Percentiles rank a stretch among this genome's conserved stretches.
These are phyloP conservation scores for Melanitta fusca DNA, from an alignment of 2,797 vertebrate genomes.

Conservation along the genomic window DNA sequence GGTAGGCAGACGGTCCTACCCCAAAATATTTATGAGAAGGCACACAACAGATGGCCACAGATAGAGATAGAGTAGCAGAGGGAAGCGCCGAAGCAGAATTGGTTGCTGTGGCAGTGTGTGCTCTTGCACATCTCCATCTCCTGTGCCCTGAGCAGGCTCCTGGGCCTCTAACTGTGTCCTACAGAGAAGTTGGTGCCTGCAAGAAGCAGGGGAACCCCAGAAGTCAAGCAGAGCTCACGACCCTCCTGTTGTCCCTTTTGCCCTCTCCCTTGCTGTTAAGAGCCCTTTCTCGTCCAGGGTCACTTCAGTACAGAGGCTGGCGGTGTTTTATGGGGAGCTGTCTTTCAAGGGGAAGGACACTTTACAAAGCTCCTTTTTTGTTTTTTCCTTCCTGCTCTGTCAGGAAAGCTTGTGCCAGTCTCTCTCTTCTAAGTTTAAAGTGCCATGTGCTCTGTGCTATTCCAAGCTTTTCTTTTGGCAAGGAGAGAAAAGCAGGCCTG, in stretches of 20 bases:
- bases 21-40: background rate
- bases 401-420: background rate
- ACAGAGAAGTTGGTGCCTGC: background rate
- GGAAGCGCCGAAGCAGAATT: background rate
- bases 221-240: background rate
- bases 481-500: slow-evolving; percentile 35
- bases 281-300: background rate
- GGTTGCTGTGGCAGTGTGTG: accelerated
- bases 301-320: background rate
- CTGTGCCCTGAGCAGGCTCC: background rate
- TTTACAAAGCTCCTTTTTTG: background rate
- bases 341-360: background rate
- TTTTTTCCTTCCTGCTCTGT: background rate
- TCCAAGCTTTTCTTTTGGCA: slow-evolving; percentile 41
- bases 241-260: background rate
- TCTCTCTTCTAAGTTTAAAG: slow-evolving; percentile 3
- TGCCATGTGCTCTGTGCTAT: slow-evolving; percentile 41
- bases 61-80: background rate
- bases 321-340: background rate
- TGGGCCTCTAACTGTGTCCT: background rate
- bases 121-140: background rate
- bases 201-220: background rate
- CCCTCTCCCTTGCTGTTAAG: background rate
- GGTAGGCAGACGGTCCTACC: background rate
- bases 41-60: background rate